Evolutionary conservation across 92 coral and sea anemone species (phyloP).

Genomic region (Palythoa heliodiscus): DNA sequence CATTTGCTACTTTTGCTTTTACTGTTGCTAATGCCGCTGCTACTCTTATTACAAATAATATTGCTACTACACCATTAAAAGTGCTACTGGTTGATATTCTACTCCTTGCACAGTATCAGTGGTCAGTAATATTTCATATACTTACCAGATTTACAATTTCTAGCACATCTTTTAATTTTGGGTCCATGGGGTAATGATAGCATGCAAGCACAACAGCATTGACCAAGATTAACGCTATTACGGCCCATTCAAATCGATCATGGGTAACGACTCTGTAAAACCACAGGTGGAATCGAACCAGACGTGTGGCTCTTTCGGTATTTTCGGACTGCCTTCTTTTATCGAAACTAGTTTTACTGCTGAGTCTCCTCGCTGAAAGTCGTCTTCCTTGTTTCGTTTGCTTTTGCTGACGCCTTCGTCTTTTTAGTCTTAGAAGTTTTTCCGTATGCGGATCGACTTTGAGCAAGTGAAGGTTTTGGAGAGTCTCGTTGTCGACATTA

Average conservation of each 20-base stretch:
- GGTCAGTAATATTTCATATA: not conserved
- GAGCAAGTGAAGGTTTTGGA: conserved; percentile 4
- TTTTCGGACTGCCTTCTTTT: not conserved
- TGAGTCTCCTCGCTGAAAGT: not conserved
- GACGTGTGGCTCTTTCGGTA: not conserved
- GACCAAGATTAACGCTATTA: conserved; percentile 40
- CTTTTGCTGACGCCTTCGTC: conserved; percentile 30
- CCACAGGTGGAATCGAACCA: not conserved
- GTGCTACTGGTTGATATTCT: too few relatives aligned
- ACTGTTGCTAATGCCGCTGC: too few relatives aligned
- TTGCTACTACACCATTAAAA: too few relatives aligned
- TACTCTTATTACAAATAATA: too few relatives aligned
- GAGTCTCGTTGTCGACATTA: conserved; percentile 19
- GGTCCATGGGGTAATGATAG: conserved; percentile 46
- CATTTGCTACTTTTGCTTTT: too few relatives aligned
- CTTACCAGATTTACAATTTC: conserved; percentile 43
- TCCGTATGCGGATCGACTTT: conserved; percentile 35
- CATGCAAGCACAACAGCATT: conserved; percentile 49
- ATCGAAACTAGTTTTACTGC: not conserved
- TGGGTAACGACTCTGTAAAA: conserved; percentile 30
- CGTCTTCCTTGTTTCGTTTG: conserved; percentile 23
- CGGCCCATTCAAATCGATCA: conserved; percentile 44
- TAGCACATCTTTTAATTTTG: not conserved
- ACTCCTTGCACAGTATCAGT: too few relatives aligned
- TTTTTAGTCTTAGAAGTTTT: conserved; percentile 29